Conservation (phyloP, 1,140 invertebrate genomes). For the Lysiphlebus fabarum region DNA sequence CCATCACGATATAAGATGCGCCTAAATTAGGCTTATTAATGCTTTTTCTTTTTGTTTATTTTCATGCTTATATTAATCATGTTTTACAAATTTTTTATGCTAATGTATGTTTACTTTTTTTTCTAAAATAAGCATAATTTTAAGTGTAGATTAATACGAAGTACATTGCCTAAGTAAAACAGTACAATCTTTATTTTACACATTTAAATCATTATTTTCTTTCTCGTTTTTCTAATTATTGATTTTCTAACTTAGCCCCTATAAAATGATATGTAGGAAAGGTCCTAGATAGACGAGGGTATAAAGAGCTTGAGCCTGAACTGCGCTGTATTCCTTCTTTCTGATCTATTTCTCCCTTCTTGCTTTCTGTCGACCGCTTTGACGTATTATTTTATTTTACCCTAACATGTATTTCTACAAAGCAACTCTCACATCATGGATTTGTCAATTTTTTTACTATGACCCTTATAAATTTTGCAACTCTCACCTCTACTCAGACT, state of each 20-base stretch:
- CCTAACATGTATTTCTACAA: too few relatives aligned
- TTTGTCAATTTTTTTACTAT: background rate
- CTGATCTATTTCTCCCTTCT: background rate
- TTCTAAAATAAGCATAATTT: background rate
- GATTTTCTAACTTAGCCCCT: constrained; percentile 50
- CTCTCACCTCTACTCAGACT: constrained; percentile 71
- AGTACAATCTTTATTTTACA: constrained; percentile 50
- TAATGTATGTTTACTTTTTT: too few relatives aligned
- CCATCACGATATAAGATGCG: constrained; percentile 49
- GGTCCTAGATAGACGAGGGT: constrained; percentile 19
- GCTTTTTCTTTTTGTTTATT: constrained; percentile 7
- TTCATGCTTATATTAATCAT: too few relatives aligned
- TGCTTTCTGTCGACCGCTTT: background rate
- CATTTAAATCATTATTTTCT: constrained; percentile 51
- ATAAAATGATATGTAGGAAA: constrained; percentile 38
- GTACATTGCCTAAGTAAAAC: constrained; percentile 28
- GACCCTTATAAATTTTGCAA: constrained; percentile 18
- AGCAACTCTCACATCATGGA: background rate
- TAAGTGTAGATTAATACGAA: background rate
- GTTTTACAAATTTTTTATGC: too few relatives aligned
- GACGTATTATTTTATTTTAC: too few relatives aligned
- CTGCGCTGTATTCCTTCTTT: constrained; percentile 31
- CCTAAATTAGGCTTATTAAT: constrained; percentile 47
- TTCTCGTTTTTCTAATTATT: constrained; percentile 55
- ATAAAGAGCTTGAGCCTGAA: too few relatives aligned